A percentile compares a stretch with the other conserved stretches of the same genome.
Evolutionary conservation across 2,797 vertebrate species (phyloP).

Genomic region (Odontamblyopus lacepedii): DNA sequence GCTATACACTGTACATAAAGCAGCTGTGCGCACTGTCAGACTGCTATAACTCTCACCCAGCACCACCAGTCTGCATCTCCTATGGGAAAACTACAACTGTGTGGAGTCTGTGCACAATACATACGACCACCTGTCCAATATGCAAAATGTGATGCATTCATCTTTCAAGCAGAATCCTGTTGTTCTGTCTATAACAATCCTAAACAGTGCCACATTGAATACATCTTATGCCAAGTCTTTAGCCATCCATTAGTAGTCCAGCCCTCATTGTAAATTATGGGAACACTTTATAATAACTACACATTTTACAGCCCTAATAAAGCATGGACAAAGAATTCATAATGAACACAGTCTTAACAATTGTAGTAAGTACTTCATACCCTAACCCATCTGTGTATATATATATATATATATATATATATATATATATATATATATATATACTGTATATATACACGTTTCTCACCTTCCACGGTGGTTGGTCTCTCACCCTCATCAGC

Average conservation of each 20-base stretch:
- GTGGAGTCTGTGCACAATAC: neutral
- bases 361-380: too few relatives aligned
- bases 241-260: neutral
- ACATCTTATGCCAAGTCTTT: neutral
- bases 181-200: neutral
- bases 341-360: too few relatives aligned
- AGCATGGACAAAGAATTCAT: too few relatives aligned
- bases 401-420: too few relatives aligned
- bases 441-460: too few relatives aligned
- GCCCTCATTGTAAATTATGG: too few relatives aligned
- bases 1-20: conserved; percentile 35
- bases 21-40: conserved; percentile 60
- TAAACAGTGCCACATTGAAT: neutral
- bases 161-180: neutral
- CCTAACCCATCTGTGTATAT: too few relatives aligned
- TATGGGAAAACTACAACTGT: conserved; percentile 8
- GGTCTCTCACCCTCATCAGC: too few relatives aligned
- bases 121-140: neutral
- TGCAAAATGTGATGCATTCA: conserved; percentile 1
- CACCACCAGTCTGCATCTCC: conserved; percentile 22
- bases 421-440: too few relatives aligned
- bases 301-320: too few relatives aligned
- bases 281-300: too few relatives aligned
- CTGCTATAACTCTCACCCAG: conserved; percentile 46
- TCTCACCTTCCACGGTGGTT: too few relatives aligned